Percentiles rank a stretch among this genome's conserved stretches.
These are phyloP conservation scores for Bufo bufo DNA, from an alignment of 2,113 vertebrate genomes.

Conservation along the genomic window DNA sequence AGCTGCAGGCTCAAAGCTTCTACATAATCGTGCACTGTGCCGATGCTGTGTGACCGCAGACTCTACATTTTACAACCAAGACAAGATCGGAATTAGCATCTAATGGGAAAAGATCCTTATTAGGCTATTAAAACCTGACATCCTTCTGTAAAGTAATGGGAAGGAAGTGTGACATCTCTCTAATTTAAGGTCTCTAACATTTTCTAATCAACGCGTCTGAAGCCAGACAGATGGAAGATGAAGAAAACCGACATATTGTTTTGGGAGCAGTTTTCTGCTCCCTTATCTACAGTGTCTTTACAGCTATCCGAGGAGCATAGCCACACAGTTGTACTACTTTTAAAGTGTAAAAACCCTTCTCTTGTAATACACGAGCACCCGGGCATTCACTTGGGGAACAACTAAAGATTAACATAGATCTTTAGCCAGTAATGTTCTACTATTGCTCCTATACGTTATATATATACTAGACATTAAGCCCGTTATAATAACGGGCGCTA, in stretches of 20 bases:
- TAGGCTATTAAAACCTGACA: conserved; percentile 5
- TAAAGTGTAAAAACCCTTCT: not conserved
- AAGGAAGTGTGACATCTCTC: not conserved
- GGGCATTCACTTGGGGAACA: not conserved
- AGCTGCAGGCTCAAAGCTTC: conserved; percentile 21
- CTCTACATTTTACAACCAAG: not conserved
- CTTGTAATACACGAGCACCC: not conserved
- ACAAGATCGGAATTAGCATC: not conserved
- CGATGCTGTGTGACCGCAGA: not conserved
- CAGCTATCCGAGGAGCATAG: not conserved
- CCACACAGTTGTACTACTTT: not conserved
- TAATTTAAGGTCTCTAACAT: not conserved
- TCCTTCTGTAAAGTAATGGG: not conserved
- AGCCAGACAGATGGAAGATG: not conserved
- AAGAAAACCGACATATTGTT: not conserved
- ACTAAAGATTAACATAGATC: not conserved
- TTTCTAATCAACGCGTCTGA: not conserved
- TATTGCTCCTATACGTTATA: too few species aligned
- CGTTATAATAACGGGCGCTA: too few species aligned
- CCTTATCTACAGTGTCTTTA: not conserved
- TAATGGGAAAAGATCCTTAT: conserved; percentile 16
- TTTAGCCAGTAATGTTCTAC: not conserved
- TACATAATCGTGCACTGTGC: conserved; percentile 36
- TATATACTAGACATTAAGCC: too few species aligned
- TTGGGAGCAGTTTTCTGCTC: not conserved